These are phyloP conservation scores for Drosophila obscura DNA, from an alignment of 1,140 invertebrate species.

Conservation along the genomic window DNA sequence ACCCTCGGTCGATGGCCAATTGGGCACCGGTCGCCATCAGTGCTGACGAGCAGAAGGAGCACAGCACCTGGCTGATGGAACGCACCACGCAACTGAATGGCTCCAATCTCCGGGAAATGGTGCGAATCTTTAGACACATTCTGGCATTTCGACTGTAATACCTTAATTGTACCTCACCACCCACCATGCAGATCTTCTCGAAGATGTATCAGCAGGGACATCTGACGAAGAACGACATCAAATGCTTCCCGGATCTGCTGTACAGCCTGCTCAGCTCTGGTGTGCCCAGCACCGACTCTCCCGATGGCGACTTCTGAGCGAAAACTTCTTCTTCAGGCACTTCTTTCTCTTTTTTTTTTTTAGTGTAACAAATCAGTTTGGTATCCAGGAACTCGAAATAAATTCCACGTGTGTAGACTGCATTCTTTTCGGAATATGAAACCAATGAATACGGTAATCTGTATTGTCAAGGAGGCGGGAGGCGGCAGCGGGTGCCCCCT, in stretches of 20 bases:
- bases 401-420: too few relatives aligned
- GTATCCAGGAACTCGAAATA: background rate
- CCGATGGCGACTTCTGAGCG: background rate
- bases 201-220: slow-evolving; percentile 65
- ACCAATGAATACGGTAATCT: too few relatives aligned
- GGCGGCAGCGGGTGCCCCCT: too few relatives aligned
- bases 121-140: background rate
- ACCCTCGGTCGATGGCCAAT: background rate
- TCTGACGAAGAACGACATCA: slow-evolving; percentile 75
- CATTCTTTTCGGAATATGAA: too few relatives aligned
- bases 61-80: slow-evolving; percentile 47
- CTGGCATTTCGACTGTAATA: background rate
- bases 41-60: slow-evolving; percentile 1
- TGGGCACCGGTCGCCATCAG: slow-evolving; percentile 48
- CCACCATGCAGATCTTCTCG: slow-evolving; percentile 55
- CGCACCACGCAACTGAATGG: slow-evolving; percentile 40
- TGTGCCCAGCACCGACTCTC: background rate
- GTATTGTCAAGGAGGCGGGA: background rate
- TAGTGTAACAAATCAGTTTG: too few relatives aligned
- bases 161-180: too few relatives aligned
- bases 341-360: background rate
- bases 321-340: background rate
- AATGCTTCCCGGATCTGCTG: slow-evolving; percentile 61
- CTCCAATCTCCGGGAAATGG: slow-evolving; percentile 35
- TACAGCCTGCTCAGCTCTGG: slow-evolving; percentile 33